Base-by-base conservation (phyloP, 2,113 vertebrate genomes). In the Gnathonemus echidnorhynchus region DNA sequence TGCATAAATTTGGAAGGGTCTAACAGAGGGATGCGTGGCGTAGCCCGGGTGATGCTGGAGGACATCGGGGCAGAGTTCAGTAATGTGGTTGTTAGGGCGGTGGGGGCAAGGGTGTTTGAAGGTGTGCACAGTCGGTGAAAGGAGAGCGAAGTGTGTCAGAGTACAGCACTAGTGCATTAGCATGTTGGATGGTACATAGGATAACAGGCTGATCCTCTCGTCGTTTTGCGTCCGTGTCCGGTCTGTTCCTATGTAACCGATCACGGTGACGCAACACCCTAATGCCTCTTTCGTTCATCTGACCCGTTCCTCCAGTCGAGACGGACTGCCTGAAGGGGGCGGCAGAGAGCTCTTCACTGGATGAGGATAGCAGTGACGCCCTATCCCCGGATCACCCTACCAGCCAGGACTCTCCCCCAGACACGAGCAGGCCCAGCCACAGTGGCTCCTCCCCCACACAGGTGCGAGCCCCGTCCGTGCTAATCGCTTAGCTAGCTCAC, bases 341-440 rank as follows among this genome's bases (percentile, higher is more conserved):
- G 27, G 96, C 95, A 4, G 97, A 97, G 90, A 97, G 93, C 94
- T 97, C 96, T 48, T 98, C 97, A 31, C 98, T 97, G 42, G 98
- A 98, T 0, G 98, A 99, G 92, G 98, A 99, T 95, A 99, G 98
- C 95, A 97, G 95, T 2, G 98, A 98, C 89, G 97, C 97, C 89
- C 94, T 97, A 84, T 98, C 97, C 86, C 97, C 98, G 31, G 97
- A 97, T 90, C 95, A 87, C 27, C 50, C 95, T 21, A 94, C 94
- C 88, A 95, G 95, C 93, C 97, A 96, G n/a, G 97, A 97, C 1
- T 95, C 96, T 21, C 92, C 94, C 11, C 88, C 92, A 9, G 93
- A 94, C 42, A 52, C 87, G 7, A 91, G 74, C 56, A 74, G 90
- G 13, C 49, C 88, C 5, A 88, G 86, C 50, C 24, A 85, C 91